Base-by-base conservation (phyloP, 2,888 invertebrate species). In the Ectobius pallidus region DNA sequence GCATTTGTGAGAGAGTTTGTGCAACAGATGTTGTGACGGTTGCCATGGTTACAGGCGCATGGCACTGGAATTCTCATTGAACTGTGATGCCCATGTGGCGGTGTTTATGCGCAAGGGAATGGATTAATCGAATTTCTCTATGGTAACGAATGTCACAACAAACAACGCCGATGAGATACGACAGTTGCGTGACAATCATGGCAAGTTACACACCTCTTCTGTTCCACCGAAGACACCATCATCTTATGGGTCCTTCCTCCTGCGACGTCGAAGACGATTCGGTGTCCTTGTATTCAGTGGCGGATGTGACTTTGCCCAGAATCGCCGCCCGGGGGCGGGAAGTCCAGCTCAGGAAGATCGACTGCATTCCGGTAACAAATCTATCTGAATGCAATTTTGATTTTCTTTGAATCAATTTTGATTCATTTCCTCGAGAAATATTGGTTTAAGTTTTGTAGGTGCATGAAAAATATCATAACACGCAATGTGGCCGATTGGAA, bases 121-220 rank as follows among this genome's bases (percentile, higher is more conserved):
- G n/a, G n/a, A 49, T 22, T 49, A 49, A 49, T 49, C 49, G 49
- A 49, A 63, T 39, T 22, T 63, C 42, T 6, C 39, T 42, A 63
- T 63, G 63, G 63, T 20, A 63, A 63, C 63, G 16, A 2, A 22
- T 25, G 42, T 22, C 25, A 42, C 25, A 34, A 63, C 63, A 34
- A 18, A 63, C 42, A 63, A 63, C 63, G 42, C 2, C 52, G 25
- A 52, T 9, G 11, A 52, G 20, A 52, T 52, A 25, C 22, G 61
- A n/a, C 3, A 25, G 30, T 30, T 20, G 65, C 3, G 20, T n/a
- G 11, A 44, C 42, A 44, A 4, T n/a, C 6, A 76, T 76, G 76
- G 75, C 76, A 11, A 72, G 76, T 42, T 76, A 73, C 65, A 75
- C 73, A 3, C 76, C 76, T 1, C 61, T 76, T 44, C 55, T 76